Evolutionary conservation across 1,140 invertebrate species (phyloP).

Genomic region (Psix sp.): DNA sequence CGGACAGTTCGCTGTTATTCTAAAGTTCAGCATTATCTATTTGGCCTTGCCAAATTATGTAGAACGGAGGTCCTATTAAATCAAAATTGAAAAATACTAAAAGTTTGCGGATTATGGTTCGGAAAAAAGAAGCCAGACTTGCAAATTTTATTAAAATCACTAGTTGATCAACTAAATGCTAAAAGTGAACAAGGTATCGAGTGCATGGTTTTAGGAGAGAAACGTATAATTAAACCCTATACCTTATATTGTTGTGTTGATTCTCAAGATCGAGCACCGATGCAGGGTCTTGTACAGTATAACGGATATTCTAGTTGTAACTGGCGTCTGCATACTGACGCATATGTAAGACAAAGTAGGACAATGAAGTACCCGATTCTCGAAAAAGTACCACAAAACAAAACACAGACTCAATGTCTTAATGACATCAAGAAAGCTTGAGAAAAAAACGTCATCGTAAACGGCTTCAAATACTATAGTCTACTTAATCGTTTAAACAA

Average conservation of each 20-base stretch:
- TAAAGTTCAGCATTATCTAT: constrained; percentile 37
- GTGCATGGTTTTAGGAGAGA: constrained; percentile 1
- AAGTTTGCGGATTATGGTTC: constrained; percentile 23
- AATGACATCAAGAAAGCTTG: constrained; percentile 2
- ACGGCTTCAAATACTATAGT: constrained; percentile 3
- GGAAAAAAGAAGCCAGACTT: constrained; percentile 29
- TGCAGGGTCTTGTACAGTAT: constrained; percentile 25
- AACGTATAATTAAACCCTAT: constrained; percentile 8
- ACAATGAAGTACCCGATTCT: constrained; percentile 21
- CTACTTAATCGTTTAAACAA: constrained; percentile 12
- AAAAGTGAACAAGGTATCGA: not conserved
- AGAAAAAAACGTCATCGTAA: not conserved
- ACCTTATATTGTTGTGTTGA: constrained; percentile 10
- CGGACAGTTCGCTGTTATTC: constrained; percentile 29
- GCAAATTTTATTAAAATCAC: constrained; percentile 21
- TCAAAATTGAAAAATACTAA: constrained; percentile 12
- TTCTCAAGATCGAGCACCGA: constrained; percentile 27
- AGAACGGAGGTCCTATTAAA: constrained; percentile 26
- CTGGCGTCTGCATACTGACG: constrained; percentile 27
- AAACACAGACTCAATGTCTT: constrained; percentile 2
- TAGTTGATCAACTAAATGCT: constrained; percentile 20
- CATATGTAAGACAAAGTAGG: constrained; percentile 3
- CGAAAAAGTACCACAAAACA: not conserved
- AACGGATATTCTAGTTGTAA: constrained; percentile 30
- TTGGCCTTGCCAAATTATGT: constrained; percentile 25